Base-by-base conservation (phyloP, 2,888 invertebrate genomes). In the Diachrysia chrysitis region DNA sequence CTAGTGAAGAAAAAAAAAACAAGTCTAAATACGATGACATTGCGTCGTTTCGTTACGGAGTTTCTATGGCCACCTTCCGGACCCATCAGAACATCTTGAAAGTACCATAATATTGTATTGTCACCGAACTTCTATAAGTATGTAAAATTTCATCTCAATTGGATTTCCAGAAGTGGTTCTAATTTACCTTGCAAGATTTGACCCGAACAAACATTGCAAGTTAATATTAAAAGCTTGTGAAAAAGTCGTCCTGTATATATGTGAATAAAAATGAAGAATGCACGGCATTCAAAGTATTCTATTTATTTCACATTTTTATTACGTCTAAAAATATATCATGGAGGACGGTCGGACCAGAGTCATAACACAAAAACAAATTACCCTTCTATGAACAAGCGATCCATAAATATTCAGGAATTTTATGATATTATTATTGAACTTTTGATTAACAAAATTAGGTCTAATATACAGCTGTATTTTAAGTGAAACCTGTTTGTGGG, bases 271-370 rank as follows among this genome's bases (percentile, higher is more conserved):
- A 16, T 3, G 5, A 37, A 4, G 37, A 37, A 37, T 37, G 37
- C 10, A 14, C 37, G 16, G 37, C 16, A 37, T 37, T 37, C 37
- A 37, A 37, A 37, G 37, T 37, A 16, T 37, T 37, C 42, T 42
- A 42, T 42, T 16, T n/a, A 42, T 42, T 42, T n/a, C 42, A 42
- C 42, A 42, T 42, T 42, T 42, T 42, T 42, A n/a, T n/a, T 42
- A 7, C n/a, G 42, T 42, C 42, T 37, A 42, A 42, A 37, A 5
- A 42, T 42, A 42, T 42, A 4, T 42, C 6, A n/a, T n/a, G 16
- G n/a, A 7, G n/a, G 42, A 16, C 42, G n/a, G 42, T 5, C n/a
- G 6, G 42, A n/a, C 5, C 42, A n/a, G 7, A 42, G 42, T 42
- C 42, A 42, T 42, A n/a, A 42, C n/a, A 42, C 42, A 42, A n/a